Evolutionary conservation across 2,888 invertebrate genomes (phyloP).

Genomic region (Hetaerina titia): DNA sequence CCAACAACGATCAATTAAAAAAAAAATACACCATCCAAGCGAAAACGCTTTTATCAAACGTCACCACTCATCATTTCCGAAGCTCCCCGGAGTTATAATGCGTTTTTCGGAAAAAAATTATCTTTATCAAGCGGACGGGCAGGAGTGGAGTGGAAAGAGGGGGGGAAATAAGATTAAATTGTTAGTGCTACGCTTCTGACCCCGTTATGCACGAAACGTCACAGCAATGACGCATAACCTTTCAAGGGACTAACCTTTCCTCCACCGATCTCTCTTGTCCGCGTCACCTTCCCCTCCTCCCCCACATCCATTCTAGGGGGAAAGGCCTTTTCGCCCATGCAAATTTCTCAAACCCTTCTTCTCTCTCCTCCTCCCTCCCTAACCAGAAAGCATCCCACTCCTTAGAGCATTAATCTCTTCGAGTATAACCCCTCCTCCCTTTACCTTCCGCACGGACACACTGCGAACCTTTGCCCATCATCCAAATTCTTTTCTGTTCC

Average conservation of each 20-base stretch:
- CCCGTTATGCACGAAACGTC: slow-evolving; percentile 18
- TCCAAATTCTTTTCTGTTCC: neutral
- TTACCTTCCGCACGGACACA: neutral
- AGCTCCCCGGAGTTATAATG: neutral
- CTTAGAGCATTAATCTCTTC: neutral
- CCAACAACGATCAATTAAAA: neutral
- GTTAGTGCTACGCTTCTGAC: neutral
- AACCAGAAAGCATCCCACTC: neutral
- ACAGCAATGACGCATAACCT: slow-evolving; percentile 24
- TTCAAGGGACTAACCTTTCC: slow-evolving; percentile 38
- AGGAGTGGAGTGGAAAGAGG: neutral
- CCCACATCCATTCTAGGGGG: neutral
- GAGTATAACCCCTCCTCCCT: neutral
- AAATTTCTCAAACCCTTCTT: neutral
- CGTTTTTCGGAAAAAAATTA: slow-evolving; percentile 4
- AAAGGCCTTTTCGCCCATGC: neutral
- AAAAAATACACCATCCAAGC: neutral
- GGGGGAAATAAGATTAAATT: neutral
- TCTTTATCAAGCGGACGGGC: neutral
- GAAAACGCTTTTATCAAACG: neutral
- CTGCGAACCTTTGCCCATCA: too few relatives aligned
- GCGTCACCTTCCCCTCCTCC: neutral
- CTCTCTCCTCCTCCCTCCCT: neutral
- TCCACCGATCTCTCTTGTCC: neutral
- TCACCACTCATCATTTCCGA: neutral